Percentiles rank a stretch among this genome's conserved stretches.
Conservation (phyloP, 2,888 invertebrate species). For the Polymixis flavicincta region DNA sequence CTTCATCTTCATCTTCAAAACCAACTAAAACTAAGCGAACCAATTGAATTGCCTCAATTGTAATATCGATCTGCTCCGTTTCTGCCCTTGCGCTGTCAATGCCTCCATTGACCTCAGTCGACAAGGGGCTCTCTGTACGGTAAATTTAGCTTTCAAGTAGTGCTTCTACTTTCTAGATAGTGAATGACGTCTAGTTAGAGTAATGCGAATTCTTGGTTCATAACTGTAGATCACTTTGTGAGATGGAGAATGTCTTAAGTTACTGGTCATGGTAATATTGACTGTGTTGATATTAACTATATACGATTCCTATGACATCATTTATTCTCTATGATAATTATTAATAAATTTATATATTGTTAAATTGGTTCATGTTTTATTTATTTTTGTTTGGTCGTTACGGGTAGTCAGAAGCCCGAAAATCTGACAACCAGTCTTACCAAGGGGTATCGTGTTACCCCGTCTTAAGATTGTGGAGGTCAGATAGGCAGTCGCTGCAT, state of each 20-base stretch:
- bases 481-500: too few relatives aligned
- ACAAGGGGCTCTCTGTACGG: constrained; percentile 64
- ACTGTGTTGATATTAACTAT: not conserved
- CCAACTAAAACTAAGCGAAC: constrained; percentile 17
- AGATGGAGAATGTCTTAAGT: constrained; percentile 5
- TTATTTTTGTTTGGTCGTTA: not conserved
- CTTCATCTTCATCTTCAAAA: constrained; percentile 15
- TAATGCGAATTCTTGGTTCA: constrained; percentile 52
- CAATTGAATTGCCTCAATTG: constrained; percentile 57
- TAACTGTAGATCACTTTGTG: constrained; percentile 31
- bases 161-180: constrained; percentile 67
- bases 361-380: not conserved
- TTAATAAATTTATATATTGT: not conserved
- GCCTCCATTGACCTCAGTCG: constrained; percentile 76
- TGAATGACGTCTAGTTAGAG: constrained; percentile 58
- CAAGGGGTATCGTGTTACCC: not conserved
- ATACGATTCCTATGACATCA: too few relatives aligned
- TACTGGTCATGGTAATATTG: not conserved
- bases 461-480: not conserved
- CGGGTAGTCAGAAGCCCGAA: not conserved
- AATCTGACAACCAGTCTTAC: not conserved
- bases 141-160: constrained; percentile 71
- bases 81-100: constrained; percentile 77
- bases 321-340: too few relatives aligned
- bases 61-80: constrained; percentile 51